Percentiles rank a stretch among this genome's conserved stretches.
phyloP scores from a whole-genome alignment of 2,888 invertebrate genomes.

The Cylindroiulus punctatus region DNA sequence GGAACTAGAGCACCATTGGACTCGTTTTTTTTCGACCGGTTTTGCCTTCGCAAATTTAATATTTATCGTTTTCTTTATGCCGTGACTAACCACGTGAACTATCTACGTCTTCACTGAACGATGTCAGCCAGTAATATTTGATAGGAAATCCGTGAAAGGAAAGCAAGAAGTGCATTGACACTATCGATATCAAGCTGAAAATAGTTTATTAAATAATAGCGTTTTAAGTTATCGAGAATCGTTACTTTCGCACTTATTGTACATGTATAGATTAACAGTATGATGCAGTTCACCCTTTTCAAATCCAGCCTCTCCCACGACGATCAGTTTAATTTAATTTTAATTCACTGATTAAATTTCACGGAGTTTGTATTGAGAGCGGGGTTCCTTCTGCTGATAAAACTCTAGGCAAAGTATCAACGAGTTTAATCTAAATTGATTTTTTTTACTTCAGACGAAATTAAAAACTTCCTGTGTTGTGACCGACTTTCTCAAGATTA shows the following conservation, averaged over 20 bases:
- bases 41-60: not conserved
- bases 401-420: not conserved
- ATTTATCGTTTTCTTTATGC: not conserved
- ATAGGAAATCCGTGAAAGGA: not conserved
- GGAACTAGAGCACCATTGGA: not conserved
- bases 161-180: not conserved
- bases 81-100: constrained; percentile 2
- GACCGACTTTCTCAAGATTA: constrained; percentile 26
- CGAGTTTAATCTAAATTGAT: not conserved
- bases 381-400: not conserved
- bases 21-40: not conserved
- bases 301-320: too few relatives aligned
- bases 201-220: too few relatives aligned
- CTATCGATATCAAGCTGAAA: too few relatives aligned
- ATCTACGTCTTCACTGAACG: not conserved
- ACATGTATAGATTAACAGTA: too few relatives aligned
- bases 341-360: not conserved
- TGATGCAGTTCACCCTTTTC: too few relatives aligned
- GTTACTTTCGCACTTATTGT: too few relatives aligned
- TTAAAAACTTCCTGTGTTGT: constrained; percentile 20
- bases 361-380: not conserved
- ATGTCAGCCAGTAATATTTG: not conserved
- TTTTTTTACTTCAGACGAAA: not conserved
- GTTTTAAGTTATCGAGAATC: too few relatives aligned
- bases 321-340: not conserved